phyloP scores from a whole-genome alignment of 2,888 invertebrate species.

The Meiosimyza decipiens region DNA sequence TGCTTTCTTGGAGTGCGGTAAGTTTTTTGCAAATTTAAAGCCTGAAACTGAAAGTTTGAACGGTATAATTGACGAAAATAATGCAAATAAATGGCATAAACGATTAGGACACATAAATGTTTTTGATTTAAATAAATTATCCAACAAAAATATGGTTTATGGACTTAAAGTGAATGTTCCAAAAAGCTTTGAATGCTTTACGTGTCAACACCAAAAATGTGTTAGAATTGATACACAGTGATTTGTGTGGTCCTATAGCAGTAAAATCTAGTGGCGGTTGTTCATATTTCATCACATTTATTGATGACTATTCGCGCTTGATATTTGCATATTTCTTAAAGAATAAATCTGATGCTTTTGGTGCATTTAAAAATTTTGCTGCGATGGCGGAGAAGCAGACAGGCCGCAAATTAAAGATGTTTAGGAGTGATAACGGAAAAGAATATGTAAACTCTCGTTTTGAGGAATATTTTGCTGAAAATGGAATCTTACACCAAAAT shows the following conservation, averaged over 20 bases:
- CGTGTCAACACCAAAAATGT: not conserved
- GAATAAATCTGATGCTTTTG: not conserved
- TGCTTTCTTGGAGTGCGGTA: no score
- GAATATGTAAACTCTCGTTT: conserved; percentile 5
- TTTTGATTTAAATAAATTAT: conserved; percentile 11
- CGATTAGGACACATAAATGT: conserved; percentile 38
- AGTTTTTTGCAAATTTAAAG: no score
- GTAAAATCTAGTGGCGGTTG: not conserved
- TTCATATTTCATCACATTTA: conserved; percentile 4
- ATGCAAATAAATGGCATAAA: conserved; percentile 33
- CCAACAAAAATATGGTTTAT: conserved; percentile 27
- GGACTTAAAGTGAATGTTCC: conserved; percentile 11
- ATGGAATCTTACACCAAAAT: not conserved
- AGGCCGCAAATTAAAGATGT: not conserved
- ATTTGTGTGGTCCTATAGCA: not conserved
- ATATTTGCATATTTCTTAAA: conserved; percentile 13
- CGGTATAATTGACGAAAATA: no score
- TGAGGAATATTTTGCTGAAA: not conserved
- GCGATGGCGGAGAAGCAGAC: not conserved
- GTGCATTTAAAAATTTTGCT: conserved; percentile 1
- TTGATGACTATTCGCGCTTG: not conserved
- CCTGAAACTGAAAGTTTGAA: no score
- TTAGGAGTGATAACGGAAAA: not conserved
- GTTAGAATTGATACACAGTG: not conserved
- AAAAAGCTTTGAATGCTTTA: conserved; percentile 15